A percentile compares a stretch with the other conserved stretches of the same genome.
Evolutionary conservation across 2,888 invertebrate genomes (phyloP).

Genomic region (Electrophaes corylata): DNA sequence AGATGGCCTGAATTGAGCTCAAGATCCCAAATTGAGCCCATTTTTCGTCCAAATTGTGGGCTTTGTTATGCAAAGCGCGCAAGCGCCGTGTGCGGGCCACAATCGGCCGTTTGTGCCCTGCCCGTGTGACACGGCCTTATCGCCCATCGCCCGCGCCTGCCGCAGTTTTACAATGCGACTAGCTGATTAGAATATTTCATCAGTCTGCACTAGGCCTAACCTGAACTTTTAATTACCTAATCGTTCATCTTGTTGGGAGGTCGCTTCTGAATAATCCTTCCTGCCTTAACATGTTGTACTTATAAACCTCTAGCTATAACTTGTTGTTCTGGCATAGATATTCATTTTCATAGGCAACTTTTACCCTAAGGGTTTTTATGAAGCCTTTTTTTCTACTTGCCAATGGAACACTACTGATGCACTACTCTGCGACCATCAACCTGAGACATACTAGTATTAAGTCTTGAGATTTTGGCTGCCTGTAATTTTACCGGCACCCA

Average conservation of each 20-base stretch:
- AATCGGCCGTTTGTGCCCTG: conserved; percentile 71
- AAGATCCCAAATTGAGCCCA: conserved; percentile 75
- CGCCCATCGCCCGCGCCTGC: conserved; percentile 60
- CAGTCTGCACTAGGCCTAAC: conserved; percentile 62
- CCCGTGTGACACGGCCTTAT: conserved; percentile 76
- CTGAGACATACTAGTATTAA: no score
- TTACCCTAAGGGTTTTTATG: no score
- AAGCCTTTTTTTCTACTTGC: no score
- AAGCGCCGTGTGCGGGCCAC: conserved; percentile 81
- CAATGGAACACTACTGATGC: no score
- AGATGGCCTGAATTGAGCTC: conserved; percentile 64
- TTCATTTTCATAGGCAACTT: no score
- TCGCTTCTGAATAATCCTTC: conserved; percentile 33
- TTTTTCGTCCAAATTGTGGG: conserved; percentile 83
- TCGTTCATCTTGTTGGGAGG: conserved; percentile 55
- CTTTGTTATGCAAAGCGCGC: conserved; percentile 84
- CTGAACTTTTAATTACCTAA: conserved; percentile 67
- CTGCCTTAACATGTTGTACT: no score
- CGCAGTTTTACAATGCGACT: conserved; percentile 71
- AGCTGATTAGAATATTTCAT: conserved; percentile 82
- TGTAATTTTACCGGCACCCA: no score
- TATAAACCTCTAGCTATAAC: background rate
- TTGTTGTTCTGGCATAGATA: no score
- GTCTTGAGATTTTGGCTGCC: no score
- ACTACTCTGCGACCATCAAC: no score